Percentiles rank a stretch among this genome's conserved stretches.
These are phyloP conservation scores for Drosophila azteca DNA, from an alignment of 1,140 invertebrate genomes.

Conservation along the genomic window DNA sequence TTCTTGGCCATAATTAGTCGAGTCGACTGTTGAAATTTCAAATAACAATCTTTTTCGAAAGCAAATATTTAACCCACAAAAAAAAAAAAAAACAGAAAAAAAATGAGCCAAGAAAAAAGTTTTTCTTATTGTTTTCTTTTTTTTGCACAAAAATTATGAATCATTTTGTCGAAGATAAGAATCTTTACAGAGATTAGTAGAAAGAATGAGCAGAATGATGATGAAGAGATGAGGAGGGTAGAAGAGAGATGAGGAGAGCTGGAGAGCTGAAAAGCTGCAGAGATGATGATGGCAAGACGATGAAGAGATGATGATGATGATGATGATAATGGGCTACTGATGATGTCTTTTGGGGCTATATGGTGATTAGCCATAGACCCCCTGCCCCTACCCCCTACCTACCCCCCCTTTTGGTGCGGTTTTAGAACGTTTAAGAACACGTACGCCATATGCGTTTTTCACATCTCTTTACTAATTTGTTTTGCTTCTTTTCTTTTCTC, in stretches of 20 bases:
- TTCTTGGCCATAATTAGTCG: conserved; percentile 41
- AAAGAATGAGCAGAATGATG: too few relatives aligned
- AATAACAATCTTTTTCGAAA: conserved; percentile 53
- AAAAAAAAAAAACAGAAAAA: conserved; percentile 12
- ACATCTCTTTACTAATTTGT: conserved; percentile 52
- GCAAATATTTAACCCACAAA: conserved; percentile 56
- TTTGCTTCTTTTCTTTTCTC: conserved; percentile 28
- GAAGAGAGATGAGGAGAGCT: too few relatives aligned
- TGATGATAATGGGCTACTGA: conserved; percentile 17
- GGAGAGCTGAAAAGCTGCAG: too few relatives aligned
- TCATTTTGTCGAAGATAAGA: conserved; percentile 50
- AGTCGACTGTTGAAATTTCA: conserved; percentile 41
- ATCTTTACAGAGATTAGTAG: not conserved
- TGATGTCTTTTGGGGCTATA: conserved; percentile 34
- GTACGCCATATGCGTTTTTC: conserved; percentile 35
- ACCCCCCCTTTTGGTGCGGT: conserved; percentile 9
- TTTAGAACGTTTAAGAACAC: conserved; percentile 29
- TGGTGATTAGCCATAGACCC: conserved; percentile 36
- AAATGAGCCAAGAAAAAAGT: conserved; percentile 17
- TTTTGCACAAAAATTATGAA: conserved; percentile 55
- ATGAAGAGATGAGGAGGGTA: not conserved
- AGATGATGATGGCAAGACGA: not conserved
- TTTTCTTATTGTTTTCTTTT: conserved; percentile 14
- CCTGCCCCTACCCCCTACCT: conserved; percentile 1
- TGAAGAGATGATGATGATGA: conserved; percentile 31